Evolutionary conservation across 1,140 invertebrate species (phyloP).

Genomic region (Drosophila watanabei): DNA sequence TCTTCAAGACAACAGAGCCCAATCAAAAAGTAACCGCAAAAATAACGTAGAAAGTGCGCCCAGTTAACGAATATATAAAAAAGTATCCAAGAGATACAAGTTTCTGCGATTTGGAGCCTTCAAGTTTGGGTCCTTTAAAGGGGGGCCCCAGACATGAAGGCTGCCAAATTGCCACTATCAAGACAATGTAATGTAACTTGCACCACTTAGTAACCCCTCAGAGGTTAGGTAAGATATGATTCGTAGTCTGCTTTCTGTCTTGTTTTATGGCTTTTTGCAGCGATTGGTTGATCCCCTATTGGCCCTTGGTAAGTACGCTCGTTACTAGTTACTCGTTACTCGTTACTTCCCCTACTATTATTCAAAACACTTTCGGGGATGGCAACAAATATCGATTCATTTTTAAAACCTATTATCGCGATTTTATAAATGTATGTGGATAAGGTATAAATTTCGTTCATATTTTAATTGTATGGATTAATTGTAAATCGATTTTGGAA

Average conservation of each 20-base stretch:
- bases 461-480: not conserved
- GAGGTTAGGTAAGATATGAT: constrained; percentile 79
- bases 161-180: constrained; percentile 29
- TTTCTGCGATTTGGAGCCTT: constrained; percentile 53
- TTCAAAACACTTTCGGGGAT: constrained; percentile 2
- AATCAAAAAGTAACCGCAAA: constrained; percentile 7
- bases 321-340: constrained; percentile 62
- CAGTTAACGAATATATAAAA: constrained; percentile 6
- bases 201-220: constrained; percentile 34
- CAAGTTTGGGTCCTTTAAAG: constrained; percentile 65
- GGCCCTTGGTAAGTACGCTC: constrained; percentile 64
- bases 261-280: constrained; percentile 71
- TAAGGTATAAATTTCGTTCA: not conserved
- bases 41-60: constrained; percentile 19
- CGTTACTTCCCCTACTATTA: constrained; percentile 23
- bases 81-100: constrained; percentile 24
- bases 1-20: constrained; percentile 46
- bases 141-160: constrained; percentile 68
- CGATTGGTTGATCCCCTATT: constrained; percentile 36
- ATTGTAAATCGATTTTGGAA: not conserved
- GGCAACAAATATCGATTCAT: constrained; percentile 5
- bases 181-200: constrained; percentile 8
- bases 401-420: not conserved
- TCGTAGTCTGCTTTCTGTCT: constrained; percentile 55
- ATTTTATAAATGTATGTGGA: not conserved